These are phyloP conservation scores for Sebastes nivosus DNA, from an alignment of 2,797 vertebrate species.

Conservation along the genomic window DNA sequence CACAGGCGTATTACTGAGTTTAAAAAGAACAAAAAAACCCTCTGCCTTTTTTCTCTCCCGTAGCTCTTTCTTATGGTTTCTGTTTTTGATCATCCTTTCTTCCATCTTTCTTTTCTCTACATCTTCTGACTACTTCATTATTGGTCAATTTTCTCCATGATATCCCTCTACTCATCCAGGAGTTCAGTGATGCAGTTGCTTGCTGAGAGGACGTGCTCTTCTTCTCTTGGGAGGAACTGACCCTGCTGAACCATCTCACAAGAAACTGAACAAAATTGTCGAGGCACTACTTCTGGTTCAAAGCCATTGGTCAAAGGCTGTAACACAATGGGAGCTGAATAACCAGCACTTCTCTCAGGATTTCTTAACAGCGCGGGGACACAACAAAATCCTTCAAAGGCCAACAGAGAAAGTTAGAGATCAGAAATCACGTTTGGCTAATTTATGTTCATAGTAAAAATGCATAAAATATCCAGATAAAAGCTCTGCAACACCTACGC, in stretches of 20 bases:
- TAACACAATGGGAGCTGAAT: background rate
- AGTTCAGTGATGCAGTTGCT: conserved; percentile 8
- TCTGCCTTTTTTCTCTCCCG: background rate
- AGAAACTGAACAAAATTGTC: background rate
- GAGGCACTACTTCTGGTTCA: conserved; percentile 23
- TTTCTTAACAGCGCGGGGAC: background rate
- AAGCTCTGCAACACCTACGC: background rate
- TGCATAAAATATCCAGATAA: too few species aligned
- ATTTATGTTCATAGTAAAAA: too few species aligned
- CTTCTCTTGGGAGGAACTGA: conserved; percentile 1
- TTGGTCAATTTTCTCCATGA: conserved; percentile 7
- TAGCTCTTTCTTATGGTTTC: background rate
- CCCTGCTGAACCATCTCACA: conserved; percentile 14
- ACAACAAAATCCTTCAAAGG: conserved; percentile 3
- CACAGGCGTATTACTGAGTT: conserved; percentile 5
- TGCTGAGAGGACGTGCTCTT: background rate
- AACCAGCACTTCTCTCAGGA: background rate
- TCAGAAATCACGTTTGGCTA: too few species aligned
- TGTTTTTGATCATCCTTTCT: background rate
- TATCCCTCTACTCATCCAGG: background rate
- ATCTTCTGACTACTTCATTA: background rate
- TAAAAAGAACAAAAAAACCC: background rate
- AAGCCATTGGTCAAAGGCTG: conserved; percentile 14
- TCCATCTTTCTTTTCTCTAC: background rate
- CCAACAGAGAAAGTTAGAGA: background rate